phyloP scores from a whole-genome alignment of 2,113 vertebrate species.

The Archilochus colubris region DNA sequence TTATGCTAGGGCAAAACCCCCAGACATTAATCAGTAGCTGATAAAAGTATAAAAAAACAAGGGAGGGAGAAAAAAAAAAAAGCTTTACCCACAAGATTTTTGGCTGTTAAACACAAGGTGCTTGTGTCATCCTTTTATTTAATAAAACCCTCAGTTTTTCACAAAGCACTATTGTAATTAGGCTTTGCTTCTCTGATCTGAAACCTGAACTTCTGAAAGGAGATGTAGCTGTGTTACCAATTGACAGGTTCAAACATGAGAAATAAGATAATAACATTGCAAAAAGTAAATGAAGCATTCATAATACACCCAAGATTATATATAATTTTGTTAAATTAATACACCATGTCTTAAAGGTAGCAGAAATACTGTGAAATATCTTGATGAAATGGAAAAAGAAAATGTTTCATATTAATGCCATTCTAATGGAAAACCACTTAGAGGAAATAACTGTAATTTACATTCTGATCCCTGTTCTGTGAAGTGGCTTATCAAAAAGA shows the following conservation, averaged over 20 bases:
- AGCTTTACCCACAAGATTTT: slow-evolving; percentile 35
- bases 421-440: slow-evolving; percentile 73
- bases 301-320: slow-evolving; percentile 55
- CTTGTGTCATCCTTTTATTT: slow-evolving; percentile 80
- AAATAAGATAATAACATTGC: slow-evolving; percentile 27
- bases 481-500: slow-evolving; percentile 69
- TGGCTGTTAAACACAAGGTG: slow-evolving; percentile 77
- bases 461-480: slow-evolving; percentile 64
- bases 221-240: slow-evolving; percentile 11
- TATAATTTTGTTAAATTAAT: slow-evolving; percentile 70
- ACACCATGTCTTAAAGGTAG: slow-evolving; percentile 42
- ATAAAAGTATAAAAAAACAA: neutral
- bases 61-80: neutral
- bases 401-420: slow-evolving; percentile 69
- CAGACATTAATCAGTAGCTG: neutral
- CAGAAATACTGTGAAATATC: slow-evolving; percentile 60
- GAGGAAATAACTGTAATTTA: slow-evolving; percentile 74
- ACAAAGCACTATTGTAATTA: slow-evolving; percentile 43
- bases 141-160: slow-evolving; percentile 63
- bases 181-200: slow-evolving; percentile 29
- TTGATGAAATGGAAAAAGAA: slow-evolving; percentile 65
- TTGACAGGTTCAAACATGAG: slow-evolving; percentile 46
- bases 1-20: neutral
- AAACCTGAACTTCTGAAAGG: slow-evolving; percentile 29
- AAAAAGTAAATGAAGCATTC: slow-evolving; percentile 49